A percentile compares a stretch with the other conserved stretches of the same genome.
These are phyloP conservation scores for Malurus alboscapulatus DNA, from an alignment of 2,113 vertebrate genomes.

Conservation along the genomic window DNA sequence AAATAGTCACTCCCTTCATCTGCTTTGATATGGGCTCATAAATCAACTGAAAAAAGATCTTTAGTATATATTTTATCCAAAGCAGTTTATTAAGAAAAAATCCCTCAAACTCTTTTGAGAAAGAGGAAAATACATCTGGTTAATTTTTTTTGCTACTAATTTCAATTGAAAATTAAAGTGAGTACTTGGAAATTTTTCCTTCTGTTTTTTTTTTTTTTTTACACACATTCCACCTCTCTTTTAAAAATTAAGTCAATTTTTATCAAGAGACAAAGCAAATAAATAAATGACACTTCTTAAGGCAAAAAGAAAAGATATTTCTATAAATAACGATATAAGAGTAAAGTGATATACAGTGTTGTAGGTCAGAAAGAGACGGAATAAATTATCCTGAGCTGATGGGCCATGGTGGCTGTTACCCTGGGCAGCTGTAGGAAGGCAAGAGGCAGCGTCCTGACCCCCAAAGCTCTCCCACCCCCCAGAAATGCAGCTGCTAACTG, in stretches of 20 bases:
- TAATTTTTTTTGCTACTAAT: neutral
- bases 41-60: neutral
- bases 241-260: neutral
- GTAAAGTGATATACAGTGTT: constrained; percentile 8
- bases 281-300: constrained; percentile 6
- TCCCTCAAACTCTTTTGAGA: fast-evolving
- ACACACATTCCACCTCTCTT: neutral
- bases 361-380: neutral
- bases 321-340: constrained; percentile 49
- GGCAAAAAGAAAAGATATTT: neutral
- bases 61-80: neutral
- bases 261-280: constrained; percentile 14
- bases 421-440: neutral
- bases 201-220: fast-evolving
- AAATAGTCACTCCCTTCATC: fast-evolving
- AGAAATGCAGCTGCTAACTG: neutral
- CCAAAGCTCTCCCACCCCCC: neutral
- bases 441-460: neutral
- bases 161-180: neutral
- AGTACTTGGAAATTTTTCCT: neutral
- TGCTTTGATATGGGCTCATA: neutral
- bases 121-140: neutral
- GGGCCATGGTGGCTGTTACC: fast-evolving
- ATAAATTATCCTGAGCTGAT: constrained; percentile 34
- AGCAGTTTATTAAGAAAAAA: neutral